Evolutionary conservation across 2,888 invertebrate species (phyloP).

Genomic region (Agonopterix heracliana): DNA sequence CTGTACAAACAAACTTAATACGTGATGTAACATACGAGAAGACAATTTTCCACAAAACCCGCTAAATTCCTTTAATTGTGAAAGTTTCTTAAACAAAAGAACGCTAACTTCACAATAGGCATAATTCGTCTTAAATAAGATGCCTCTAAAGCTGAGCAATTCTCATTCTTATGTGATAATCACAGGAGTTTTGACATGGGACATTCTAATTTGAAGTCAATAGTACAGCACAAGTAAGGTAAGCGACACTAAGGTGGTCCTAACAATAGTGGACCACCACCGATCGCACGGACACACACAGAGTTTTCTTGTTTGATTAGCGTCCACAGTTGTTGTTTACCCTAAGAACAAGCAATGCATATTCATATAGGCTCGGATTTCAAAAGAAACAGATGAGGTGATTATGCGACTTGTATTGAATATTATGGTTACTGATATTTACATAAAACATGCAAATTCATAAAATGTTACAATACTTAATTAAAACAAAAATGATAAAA

Average conservation of each 20-base stretch:
- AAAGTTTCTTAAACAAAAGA: slow-evolving; percentile 64
- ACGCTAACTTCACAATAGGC: slow-evolving; percentile 23
- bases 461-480: neutral
- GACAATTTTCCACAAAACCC: slow-evolving; percentile 14
- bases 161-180: no score
- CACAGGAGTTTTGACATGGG: no score
- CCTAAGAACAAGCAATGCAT: slow-evolving; percentile 34
- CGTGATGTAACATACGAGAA: no score
- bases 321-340: slow-evolving; percentile 46
- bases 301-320: slow-evolving; percentile 52
- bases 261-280: slow-evolving; percentile 49
- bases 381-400: slow-evolving; percentile 18
- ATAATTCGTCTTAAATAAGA: neutral
- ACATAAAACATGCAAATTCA: no score
- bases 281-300: slow-evolving; percentile 42
- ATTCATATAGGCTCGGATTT: slow-evolving; percentile 20
- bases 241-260: slow-evolving; percentile 46
- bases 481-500: no score
- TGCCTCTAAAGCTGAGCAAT: no score
- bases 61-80: slow-evolving; percentile 50
- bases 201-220: no score
- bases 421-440: no score
- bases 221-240: no score
- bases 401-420: slow-evolving; percentile 3
- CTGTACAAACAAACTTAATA: no score